phyloP scores from a whole-genome alignment of 2,113 vertebrate species.

The Sisor rabdophorus region DNA sequence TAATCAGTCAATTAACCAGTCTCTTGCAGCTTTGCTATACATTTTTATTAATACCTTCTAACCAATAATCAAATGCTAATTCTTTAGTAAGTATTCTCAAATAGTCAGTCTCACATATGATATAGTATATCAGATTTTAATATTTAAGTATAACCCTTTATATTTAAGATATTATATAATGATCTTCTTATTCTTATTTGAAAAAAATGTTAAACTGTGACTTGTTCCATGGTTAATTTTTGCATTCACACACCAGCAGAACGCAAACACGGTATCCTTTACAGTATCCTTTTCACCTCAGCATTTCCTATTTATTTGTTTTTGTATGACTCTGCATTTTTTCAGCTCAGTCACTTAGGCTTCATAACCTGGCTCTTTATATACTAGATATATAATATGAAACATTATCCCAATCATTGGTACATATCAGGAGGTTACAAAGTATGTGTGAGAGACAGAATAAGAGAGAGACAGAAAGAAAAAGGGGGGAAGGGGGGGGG shows the following conservation, averaged over 20 bases:
- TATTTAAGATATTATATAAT: background rate
- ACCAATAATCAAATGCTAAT: background rate
- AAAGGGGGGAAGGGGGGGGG: background rate
- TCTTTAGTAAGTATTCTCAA: background rate
- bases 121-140: no score
- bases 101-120: background rate
- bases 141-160: background rate
- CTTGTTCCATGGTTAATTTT: constrained; percentile 13
- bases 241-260: constrained; percentile 11
- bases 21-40: background rate
- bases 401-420: constrained; percentile 43
- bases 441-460: constrained; percentile 1
- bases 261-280: constrained; percentile 35
- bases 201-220: background rate
- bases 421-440: constrained; percentile 33
- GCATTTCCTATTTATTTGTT: constrained; percentile 47
- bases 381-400: constrained; percentile 21
- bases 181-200: background rate
- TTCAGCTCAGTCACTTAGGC: constrained; percentile 7
- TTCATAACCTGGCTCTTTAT: background rate
- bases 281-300: constrained; percentile 36
- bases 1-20: background rate
- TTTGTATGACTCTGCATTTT: constrained; percentile 42
- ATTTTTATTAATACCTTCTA: background rate
- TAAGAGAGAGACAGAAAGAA: background rate